Evolutionary conservation across 2,113 vertebrate species (phyloP).

Genomic region (Mesocricetus auratus): DNA sequence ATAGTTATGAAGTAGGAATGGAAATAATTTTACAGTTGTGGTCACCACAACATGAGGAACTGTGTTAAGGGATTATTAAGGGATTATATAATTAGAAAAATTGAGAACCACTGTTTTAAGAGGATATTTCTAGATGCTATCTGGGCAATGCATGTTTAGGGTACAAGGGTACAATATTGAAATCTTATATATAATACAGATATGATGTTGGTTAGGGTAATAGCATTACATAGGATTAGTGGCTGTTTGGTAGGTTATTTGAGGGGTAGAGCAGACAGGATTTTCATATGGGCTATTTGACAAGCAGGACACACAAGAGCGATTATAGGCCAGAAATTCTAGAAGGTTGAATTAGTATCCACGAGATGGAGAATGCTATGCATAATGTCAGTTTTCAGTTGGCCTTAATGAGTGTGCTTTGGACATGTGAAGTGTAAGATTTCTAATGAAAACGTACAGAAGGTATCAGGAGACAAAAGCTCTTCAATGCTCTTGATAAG

Average conservation of each 20-base stretch:
- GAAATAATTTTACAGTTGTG: not conserved
- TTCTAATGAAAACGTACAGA: not conserved
- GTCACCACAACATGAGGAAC: not conserved
- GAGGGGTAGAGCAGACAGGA: not conserved
- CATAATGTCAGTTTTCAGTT: not conserved
- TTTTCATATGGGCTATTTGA: not conserved
- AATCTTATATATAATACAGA: not conserved
- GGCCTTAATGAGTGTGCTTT: not conserved
- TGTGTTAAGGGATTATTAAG: not conserved
- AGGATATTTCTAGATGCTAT: not conserved
- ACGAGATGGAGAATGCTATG: not conserved
- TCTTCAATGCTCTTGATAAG: not conserved
- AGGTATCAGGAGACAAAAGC: not conserved
- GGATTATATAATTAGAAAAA: not conserved
- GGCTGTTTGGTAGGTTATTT: not conserved
- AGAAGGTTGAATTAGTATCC: not conserved
- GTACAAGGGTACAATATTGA: not conserved
- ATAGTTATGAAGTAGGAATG: not conserved
- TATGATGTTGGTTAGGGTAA: not conserved
- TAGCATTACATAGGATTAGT: not conserved
- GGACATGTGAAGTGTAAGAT: not conserved
- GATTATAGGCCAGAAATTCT: not conserved
- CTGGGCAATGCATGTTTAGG: not conserved
- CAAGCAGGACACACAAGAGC: not conserved
- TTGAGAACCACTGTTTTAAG: not conserved